These are phyloP conservation scores for Sphenopsis melanotis DNA, from an alignment of 2,797 vertebrate species.

Conservation along the genomic window DNA sequence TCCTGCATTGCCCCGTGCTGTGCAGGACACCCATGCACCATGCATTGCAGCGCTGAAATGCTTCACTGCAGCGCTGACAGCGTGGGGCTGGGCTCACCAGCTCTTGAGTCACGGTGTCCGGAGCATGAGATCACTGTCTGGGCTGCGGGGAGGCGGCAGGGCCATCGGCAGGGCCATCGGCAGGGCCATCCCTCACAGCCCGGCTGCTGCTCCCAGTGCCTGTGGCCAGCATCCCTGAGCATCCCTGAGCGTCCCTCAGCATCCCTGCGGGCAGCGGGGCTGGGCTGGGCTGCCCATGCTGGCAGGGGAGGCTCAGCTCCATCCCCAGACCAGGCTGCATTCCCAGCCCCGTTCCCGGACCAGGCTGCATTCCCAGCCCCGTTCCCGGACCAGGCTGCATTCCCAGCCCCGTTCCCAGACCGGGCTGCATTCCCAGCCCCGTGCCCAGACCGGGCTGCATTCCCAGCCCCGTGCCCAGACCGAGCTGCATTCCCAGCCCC, in stretches of 20 bases:
- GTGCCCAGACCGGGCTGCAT: no score
- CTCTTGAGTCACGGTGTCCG: neutral
- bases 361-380: no score
- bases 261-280: neutral
- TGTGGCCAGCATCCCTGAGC: neutral
- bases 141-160: neutral
- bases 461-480: no score
- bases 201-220: neutral
- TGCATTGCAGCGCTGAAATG: accelerated
- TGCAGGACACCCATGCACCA: neutral
- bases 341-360: no score
- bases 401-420: no score
- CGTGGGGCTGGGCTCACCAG: neutral
- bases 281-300: neutral
- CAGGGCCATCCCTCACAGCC: neutral
- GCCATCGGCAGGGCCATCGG: neutral
- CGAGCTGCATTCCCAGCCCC: no score
- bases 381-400: no score
- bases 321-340: no score
- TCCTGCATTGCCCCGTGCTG: neutral
- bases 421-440: no score
- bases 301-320: neutral
- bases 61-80: neutral
- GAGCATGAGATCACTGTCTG: neutral
- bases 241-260: no score